Evolutionary conservation across 2,113 vertebrate species (phyloP).

Genomic region (Paraplagusia blochii): DNA sequence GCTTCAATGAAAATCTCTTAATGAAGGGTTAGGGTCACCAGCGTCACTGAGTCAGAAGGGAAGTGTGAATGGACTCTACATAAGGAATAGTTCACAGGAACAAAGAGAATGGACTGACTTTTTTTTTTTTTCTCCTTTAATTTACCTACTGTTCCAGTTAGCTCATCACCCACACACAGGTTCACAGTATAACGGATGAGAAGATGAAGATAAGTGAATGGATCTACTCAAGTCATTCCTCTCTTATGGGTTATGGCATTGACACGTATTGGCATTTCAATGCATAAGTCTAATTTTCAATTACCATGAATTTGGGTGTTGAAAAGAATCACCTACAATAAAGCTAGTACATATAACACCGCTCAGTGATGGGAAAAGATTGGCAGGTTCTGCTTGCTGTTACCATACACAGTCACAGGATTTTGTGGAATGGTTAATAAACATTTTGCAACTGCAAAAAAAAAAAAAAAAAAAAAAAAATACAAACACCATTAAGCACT

Average conservation of each 20-base stretch:
- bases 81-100: no score
- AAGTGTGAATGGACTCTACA: background rate
- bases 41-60: background rate
- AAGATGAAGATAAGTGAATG: no score
- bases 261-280: no score
- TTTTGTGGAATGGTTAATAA: constrained; percentile 44
- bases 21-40: constrained; percentile 5
- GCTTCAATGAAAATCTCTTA: constrained; percentile 4
- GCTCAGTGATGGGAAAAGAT: constrained; percentile 2
- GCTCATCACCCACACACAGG: no score
- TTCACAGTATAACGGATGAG: no score
- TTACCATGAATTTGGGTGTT: constrained; percentile 15
- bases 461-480: no score
- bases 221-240: no score
- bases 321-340: constrained; percentile 16
- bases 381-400: constrained; percentile 18
- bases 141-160: no score
- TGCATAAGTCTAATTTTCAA: constrained; percentile 1
- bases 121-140: no score
- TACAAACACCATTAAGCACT: no score
- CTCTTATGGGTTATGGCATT: no score
- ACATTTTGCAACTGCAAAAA: constrained; percentile 17
- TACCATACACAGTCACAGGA: constrained; percentile 20
- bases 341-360: constrained; percentile 24
- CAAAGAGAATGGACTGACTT: no score